Conservation (phyloP, 1,140 invertebrate species). For the Piezodorus guildinii region DNA sequence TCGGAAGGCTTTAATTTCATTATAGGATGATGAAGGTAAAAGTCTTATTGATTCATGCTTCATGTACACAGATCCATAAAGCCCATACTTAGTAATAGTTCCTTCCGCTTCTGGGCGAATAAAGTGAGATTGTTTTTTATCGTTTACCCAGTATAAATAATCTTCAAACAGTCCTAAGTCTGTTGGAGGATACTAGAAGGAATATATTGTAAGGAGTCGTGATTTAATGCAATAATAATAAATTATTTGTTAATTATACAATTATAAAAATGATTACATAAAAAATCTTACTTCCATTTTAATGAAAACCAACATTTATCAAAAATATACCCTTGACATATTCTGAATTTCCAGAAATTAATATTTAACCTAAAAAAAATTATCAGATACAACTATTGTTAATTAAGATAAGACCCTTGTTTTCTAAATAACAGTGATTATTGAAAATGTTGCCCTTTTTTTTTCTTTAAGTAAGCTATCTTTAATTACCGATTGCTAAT, state of each 20-base stretch:
- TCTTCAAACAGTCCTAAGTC: constrained; percentile 27
- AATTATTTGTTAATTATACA: background rate
- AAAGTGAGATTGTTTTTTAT: background rate
- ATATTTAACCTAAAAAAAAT: too few relatives aligned
- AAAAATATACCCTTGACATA: too few relatives aligned
- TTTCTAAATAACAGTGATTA: too few relatives aligned
- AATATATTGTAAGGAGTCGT: constrained; percentile 5
- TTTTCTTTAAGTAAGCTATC: too few relatives aligned
- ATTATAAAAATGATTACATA: background rate
- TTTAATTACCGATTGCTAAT: too few relatives aligned
- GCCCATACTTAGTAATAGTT: constrained; percentile 22
- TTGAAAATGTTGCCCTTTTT: too few relatives aligned
- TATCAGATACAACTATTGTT: too few relatives aligned
- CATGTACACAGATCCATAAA: constrained; percentile 14
- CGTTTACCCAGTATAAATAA: constrained; percentile 25
- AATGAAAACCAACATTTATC: too few relatives aligned
- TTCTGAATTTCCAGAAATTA: too few relatives aligned
- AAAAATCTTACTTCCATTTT: too few relatives aligned
- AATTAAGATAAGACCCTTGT: too few relatives aligned
- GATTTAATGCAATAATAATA: constrained; percentile 12
- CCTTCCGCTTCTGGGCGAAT: constrained; percentile 5
- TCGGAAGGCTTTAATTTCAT: constrained; percentile 7
- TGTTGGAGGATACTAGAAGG: constrained; percentile 20
- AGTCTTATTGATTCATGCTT: constrained; percentile 20
- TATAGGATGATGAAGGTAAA: constrained; percentile 8